Percentiles rank a stretch among this genome's conserved stretches.
Evolutionary conservation across 2,113 vertebrate genomes (phyloP).

Genomic region (Zootoca vivipara): DNA sequence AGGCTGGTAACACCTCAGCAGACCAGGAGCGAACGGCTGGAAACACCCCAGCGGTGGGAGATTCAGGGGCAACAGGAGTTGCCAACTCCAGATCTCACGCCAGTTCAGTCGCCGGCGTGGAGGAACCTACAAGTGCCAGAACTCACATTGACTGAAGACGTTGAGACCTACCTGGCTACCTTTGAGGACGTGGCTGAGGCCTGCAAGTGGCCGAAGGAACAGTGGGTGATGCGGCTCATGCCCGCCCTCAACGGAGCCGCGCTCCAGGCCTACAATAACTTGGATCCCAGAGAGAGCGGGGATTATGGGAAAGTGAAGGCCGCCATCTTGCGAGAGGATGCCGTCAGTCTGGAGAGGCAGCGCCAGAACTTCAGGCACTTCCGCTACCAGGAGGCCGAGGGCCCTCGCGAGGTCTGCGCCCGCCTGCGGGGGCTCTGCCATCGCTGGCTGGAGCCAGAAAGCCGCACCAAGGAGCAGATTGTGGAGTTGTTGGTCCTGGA

Average conservation of each 20-base stretch:
- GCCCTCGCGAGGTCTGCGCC: background rate
- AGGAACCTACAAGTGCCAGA: slow-evolving; percentile 14
- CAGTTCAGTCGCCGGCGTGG: background rate
- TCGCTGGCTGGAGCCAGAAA: slow-evolving; percentile 33
- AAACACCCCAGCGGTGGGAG: slow-evolving; percentile 12
- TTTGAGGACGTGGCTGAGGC: slow-evolving; percentile 35
- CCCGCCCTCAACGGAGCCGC: slow-evolving; percentile 23
- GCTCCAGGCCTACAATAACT: background rate
- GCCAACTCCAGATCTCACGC: background rate
- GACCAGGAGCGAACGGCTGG: slow-evolving; percentile 15
- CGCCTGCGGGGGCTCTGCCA: slow-evolving; percentile 24
- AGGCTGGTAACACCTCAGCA: slow-evolving; percentile 3
- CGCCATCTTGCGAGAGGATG: slow-evolving; percentile 53
- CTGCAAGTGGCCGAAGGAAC: slow-evolving; percentile 28
- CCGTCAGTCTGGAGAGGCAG: slow-evolving; percentile 60
- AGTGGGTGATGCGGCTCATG: slow-evolving; percentile 32
- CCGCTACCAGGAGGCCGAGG: slow-evolving; percentile 36
- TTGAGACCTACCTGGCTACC: slow-evolving; percentile 28
- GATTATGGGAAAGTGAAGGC: slow-evolving; percentile 58
- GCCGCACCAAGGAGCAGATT: slow-evolving; percentile 26
- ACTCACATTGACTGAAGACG: slow-evolving; percentile 1
- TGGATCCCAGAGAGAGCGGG: slow-evolving; percentile 24
- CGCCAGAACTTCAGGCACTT: slow-evolving; percentile 70
- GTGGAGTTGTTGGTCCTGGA: slow-evolving; percentile 26
- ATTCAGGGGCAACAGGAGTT: slow-evolving; percentile 19